These are phyloP conservation scores for Brachymystax lenok DNA, from an alignment of 2,797 vertebrate genomes.

Conservation along the genomic window DNA sequence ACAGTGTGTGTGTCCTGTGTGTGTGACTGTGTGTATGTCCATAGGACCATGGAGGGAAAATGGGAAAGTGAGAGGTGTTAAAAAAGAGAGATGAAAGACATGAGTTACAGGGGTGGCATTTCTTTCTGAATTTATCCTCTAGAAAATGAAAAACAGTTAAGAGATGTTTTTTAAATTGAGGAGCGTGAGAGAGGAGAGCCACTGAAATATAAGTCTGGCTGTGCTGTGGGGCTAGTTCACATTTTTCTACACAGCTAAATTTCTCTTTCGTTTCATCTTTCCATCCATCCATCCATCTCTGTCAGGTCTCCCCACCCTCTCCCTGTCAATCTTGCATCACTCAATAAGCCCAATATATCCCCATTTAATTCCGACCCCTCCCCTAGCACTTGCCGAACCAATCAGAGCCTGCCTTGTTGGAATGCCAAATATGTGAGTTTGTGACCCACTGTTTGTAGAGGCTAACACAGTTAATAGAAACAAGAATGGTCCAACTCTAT, in stretches of 20 bases:
- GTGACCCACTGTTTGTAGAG: constrained; percentile 56
- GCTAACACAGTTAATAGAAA: too few relatives aligned
- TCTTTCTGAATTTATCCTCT: constrained; percentile 30
- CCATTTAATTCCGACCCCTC: constrained; percentile 51
- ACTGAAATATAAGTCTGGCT: constrained; percentile 31
- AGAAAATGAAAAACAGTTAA: constrained; percentile 21
- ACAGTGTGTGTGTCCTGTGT: background rate
- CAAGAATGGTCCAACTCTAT: too few relatives aligned
- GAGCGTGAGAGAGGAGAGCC: constrained; percentile 6
- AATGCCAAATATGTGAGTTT: constrained; percentile 74
- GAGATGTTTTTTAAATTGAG: background rate
- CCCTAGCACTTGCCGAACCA: constrained; percentile 52
- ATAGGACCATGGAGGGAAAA: constrained; percentile 4
- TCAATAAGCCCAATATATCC: constrained; percentile 76
- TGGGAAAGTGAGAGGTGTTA: constrained; percentile 27
- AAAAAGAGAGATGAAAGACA: constrained; percentile 35
- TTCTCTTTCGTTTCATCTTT: constrained; percentile 33
- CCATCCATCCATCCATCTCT: constrained; percentile 62
- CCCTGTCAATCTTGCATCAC: constrained; percentile 65
- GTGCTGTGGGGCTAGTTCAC: constrained; percentile 34
- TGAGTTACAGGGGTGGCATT: constrained; percentile 34
- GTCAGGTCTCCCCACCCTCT: constrained; percentile 58
- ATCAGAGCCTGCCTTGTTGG: constrained; percentile 62
- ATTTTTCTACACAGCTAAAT: constrained; percentile 18
- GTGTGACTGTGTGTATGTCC: constrained; percentile 5